Percentiles rank a stretch among this genome's conserved stretches.
These are phyloP conservation scores for Axis porcinus DNA, from an alignment of 2,113 vertebrate species.

Conservation along the genomic window DNA sequence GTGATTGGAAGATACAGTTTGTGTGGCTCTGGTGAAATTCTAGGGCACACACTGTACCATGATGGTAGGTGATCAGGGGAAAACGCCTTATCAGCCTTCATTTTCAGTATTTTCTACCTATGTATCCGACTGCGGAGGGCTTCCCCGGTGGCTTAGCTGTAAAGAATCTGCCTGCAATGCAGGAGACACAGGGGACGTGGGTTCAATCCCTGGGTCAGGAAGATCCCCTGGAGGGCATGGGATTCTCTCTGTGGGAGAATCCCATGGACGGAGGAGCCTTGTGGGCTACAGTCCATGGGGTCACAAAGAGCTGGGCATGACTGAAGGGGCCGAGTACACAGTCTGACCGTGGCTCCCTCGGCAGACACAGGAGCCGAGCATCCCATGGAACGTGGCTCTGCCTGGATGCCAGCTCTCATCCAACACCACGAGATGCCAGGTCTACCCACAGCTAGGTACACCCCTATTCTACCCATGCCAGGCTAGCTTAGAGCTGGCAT, in stretches of 20 bases:
- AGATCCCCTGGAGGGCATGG: not conserved
- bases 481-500: not conserved
- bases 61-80: not conserved
- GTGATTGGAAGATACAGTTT: not conserved
- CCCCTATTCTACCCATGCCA: too few species aligned
- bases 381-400: rapidly evolving
- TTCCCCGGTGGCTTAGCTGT: not conserved
- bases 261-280: not conserved
- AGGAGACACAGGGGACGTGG: not conserved
- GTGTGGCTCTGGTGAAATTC: not conserved
- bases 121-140: not conserved
- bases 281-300: not conserved
- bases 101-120: not conserved
- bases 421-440: not conserved
- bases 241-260: not conserved
- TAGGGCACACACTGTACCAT: not conserved
- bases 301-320: rapidly evolving
- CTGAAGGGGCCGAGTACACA: not conserved
- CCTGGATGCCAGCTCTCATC: not conserved
- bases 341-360: not conserved
- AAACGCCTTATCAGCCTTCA: not conserved
- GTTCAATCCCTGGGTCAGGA: not conserved
- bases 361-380: not conserved
- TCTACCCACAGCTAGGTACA: not conserved
- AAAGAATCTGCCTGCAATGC: not conserved